Percentiles rank a stretch among this genome's conserved stretches.
phyloP scores from a whole-genome alignment of 2,113 vertebrate species.

The Hoplias malabaricus region DNA sequence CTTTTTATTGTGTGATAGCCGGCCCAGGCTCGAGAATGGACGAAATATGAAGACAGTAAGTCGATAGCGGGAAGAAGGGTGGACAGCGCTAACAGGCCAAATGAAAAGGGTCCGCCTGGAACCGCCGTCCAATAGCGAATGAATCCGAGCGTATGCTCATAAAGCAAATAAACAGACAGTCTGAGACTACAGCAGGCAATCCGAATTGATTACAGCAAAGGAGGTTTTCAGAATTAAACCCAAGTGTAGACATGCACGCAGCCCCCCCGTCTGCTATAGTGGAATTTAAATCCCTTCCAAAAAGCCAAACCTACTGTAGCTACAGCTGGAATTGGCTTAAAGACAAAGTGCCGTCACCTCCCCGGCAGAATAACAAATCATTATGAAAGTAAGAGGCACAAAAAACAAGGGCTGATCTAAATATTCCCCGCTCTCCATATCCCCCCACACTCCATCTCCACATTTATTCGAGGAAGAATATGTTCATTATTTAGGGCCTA shows the following conservation, averaged over 20 bases:
- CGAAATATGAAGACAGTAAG: constrained; percentile 71
- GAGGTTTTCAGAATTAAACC: constrained; percentile 5
- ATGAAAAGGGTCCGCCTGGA: constrained; percentile 58
- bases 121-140: constrained; percentile 51
- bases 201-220: constrained; percentile 30
- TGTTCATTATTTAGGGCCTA: not conserved
- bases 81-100: constrained; percentile 56
- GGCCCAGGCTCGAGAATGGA: constrained; percentile 42
- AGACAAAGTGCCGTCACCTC: not conserved
- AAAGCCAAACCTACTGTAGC: not conserved
- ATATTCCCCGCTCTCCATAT: not conserved
- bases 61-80: constrained; percentile 62
- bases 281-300: not conserved
- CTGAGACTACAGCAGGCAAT: constrained; percentile 12
- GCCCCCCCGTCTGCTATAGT: not conserved
- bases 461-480: not conserved
- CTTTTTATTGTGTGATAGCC: constrained; percentile 65
- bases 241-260: not conserved
- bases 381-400: not conserved
- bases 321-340: not conserved
- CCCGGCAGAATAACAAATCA: not conserved
- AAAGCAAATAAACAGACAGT: constrained; percentile 56
- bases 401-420: not conserved
- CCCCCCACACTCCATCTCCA: too few species aligned
- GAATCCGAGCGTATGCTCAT: constrained; percentile 53